phyloP scores from a whole-genome alignment of 2,113 vertebrate genomes.

The Cepphus grylle region DNA sequence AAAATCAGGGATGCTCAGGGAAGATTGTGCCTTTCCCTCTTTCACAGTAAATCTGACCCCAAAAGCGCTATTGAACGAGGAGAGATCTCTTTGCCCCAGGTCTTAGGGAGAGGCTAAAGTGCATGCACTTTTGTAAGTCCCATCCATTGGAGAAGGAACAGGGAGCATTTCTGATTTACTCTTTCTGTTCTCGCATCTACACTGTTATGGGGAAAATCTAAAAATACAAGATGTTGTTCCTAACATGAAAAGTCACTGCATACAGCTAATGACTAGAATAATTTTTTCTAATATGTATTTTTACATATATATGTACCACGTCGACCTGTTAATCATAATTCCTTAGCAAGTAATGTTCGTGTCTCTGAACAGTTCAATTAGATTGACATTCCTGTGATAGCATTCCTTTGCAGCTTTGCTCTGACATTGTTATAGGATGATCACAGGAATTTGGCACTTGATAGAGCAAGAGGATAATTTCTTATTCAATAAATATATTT shows the following conservation, averaged over 20 bases:
- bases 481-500: background rate
- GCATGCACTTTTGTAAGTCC: accelerated
- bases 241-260: background rate
- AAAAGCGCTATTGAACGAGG: background rate
- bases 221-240: background rate
- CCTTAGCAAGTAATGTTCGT: background rate
- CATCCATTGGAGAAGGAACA: background rate
- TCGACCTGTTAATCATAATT: background rate
- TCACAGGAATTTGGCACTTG: background rate
- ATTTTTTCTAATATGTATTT: background rate
- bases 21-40: background rate
- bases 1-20: background rate
- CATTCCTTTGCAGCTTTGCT: background rate
- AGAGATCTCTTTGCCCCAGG: background rate
- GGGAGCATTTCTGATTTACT: background rate
- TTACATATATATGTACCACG: background rate
- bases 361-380: background rate
- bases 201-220: background rate
- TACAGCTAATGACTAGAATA: background rate
- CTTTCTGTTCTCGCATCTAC: background rate
- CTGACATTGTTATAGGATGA: background rate
- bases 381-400: background rate
- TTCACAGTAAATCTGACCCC: background rate
- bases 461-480: background rate
- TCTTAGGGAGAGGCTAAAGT: background rate